Base-by-base conservation (phyloP, 2,888 invertebrate genomes). In the Drosophila pullipes region DNA sequence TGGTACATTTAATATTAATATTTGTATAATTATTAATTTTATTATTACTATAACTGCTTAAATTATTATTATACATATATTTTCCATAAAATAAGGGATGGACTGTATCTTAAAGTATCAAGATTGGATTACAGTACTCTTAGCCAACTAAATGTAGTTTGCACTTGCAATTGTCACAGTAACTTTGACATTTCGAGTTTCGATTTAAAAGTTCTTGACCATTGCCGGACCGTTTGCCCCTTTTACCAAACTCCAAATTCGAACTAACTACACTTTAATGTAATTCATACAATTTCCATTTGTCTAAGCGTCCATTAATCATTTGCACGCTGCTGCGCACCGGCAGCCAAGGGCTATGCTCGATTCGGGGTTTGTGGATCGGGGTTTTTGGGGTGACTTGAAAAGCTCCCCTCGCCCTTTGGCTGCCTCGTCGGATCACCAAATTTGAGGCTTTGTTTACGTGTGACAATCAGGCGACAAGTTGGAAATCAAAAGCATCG, bases 251-350 rank as follows among this genome's bases (percentile, higher is more conserved):
- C 39, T 62, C 68, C 74, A 76, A 76, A 71, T 75, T 73, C 76
- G 64, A 84, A 81, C 90, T 81, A 89, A 89, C 85, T 86, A 91
- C 89, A 91, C 91, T 92, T 91, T 91, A 91, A 92, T 92, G 91
- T 91, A 92, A 92, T 92, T 91, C 91, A 91, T 91, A 91, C 91
- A 91, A 92, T 92, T 92, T 92, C 92, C 91, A 93, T 93, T 92
- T 93, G 92, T 93, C 93, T 92, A 85, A 90, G 81, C 90, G 84
- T 86, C 89, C 92, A 92, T 92, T 92, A 92, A 92, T 92, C 92
- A 92, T 92, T 92, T 85, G 82, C 86, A 91, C 88, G 83, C 83
- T 76, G 89, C 85, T 90, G 90, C 76, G 68, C 86, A 89, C 74
- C 72, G 60, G 57, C 68, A 79, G 69, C 83, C 74, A 70, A 69